Conservation (phyloP, 2,113 vertebrate genomes). For the Microcebus lehilahytsara region DNA sequence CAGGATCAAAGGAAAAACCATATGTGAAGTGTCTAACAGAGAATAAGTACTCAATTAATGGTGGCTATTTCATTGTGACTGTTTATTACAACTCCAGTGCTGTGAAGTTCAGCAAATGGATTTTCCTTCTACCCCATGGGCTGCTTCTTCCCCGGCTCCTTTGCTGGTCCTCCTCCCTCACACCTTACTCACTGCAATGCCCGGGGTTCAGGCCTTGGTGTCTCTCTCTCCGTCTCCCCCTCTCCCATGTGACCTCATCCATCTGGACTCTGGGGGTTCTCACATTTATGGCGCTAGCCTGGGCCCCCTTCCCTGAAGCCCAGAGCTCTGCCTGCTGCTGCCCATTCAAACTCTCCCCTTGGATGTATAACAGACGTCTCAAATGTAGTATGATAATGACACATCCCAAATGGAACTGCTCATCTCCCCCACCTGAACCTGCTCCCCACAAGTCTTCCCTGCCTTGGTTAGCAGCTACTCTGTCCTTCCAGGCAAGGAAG, state of each 20-base stretch:
- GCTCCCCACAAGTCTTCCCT: neutral
- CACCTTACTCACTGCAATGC: neutral
- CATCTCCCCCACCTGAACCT: neutral
- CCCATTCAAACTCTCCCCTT: neutral
- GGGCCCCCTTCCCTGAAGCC: too few relatives aligned
- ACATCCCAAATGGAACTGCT: neutral
- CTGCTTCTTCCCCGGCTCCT: neutral
- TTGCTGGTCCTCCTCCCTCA: neutral
- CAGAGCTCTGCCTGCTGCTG: neutral
- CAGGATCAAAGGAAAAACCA: neutral
- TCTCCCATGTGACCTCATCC: neutral
- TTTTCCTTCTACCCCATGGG: neutral
- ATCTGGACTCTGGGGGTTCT: neutral
- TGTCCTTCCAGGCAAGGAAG: neutral
- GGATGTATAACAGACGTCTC: neutral
- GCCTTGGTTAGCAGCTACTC: fast-evolving
- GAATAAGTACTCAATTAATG: neutral
- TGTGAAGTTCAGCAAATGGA: neutral
- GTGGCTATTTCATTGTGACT: neutral
- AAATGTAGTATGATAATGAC: neutral
- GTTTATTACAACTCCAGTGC: neutral
- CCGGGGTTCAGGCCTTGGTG: neutral
- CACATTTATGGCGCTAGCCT: neutral
- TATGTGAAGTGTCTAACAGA: neutral
- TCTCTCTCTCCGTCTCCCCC: neutral